Evolutionary conservation across 2,113 vertebrate species (phyloP), one percentile per base, ranked within the genome.

Genomic region (Henicopernis longicauda): DNA sequence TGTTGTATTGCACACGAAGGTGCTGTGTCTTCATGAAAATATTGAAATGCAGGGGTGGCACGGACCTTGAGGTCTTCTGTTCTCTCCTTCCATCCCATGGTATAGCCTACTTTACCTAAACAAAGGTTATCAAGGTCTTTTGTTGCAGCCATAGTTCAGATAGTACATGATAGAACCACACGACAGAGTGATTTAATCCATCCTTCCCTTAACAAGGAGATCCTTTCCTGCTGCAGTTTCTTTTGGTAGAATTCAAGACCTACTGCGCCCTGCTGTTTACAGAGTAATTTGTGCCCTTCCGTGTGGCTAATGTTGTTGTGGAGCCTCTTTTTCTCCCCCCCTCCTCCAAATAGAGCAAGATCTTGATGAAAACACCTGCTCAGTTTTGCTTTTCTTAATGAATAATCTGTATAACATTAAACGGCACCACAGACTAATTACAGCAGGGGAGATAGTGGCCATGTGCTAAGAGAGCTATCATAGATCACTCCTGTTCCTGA

Each of bases 351-450:
- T 80, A 88, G 63, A 91, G 81, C 90, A 96, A 90, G 88, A 79
- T 97, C 82, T 77, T 97, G 97, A 97, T 97, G 92, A 94, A 97
- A 98, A 98, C 95, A 98, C 95, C 97, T 98, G 97, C 89, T 98
- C 97, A 52, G 66, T 96, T 95, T 95, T 97, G 96, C 82, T 94
- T 96, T 86, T 91, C 93, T 96, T 98, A 98, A 97, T 97, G 95
- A 97, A 96, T 97, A 98, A 95, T 96, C 89, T 97, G 95, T 97
- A 69, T 83, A 90, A 96, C 96, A 96, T 96, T 97, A 98, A 98
- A 93, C 95, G 78, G 67, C 82, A 94, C 84, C 69, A 66, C 90
- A 97, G 95, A 96, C 92, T 94, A 97, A 96, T 98, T 97, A 96
- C 54, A 89, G 72, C 84, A 97, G 40, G 74, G 81, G 90, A 67